A percentile compares a stretch with the other conserved stretches of the same genome.
Evolutionary conservation across 2,113 vertebrate genomes (phyloP).

Genomic region (Gymnocephalus cernua): DNA sequence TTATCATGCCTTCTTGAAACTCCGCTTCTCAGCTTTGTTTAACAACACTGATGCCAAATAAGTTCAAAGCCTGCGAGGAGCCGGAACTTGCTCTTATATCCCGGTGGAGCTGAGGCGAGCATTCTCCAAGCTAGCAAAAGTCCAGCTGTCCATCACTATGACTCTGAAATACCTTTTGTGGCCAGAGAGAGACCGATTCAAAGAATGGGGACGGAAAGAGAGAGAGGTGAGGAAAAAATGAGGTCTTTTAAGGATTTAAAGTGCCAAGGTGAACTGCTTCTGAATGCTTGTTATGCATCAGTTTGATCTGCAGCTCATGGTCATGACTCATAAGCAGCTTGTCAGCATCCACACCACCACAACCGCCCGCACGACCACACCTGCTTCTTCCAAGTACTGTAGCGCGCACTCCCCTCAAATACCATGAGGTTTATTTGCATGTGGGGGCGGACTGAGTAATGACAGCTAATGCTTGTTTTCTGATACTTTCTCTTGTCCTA

Average conservation of each 20-base stretch:
- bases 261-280: constrained; percentile 39
- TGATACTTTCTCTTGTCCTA: not conserved
- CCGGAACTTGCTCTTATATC: constrained; percentile 53
- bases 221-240: constrained; percentile 40
- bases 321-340: constrained; percentile 51
- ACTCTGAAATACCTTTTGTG: constrained; percentile 13
- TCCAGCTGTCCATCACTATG: constrained; percentile 57
- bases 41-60: constrained; percentile 28
- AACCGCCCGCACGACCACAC: constrained; percentile 12
- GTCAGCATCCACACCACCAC: constrained; percentile 30
- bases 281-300: constrained; percentile 39
- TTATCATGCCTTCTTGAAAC: constrained; percentile 8
- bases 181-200: constrained; percentile 6
- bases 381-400: constrained; percentile 11
- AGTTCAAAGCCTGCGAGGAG: constrained; percentile 32
- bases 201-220: not conserved
- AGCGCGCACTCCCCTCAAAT: not conserved
- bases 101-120: constrained; percentile 44
- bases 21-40: constrained; percentile 29
- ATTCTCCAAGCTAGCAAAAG: constrained; percentile 38
- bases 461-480: not conserved
- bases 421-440: not conserved
- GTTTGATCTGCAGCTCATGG: constrained; percentile 32
- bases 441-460: constrained; percentile 16
- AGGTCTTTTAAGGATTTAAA: constrained; percentile 33